Conservation (phyloP, 1,140 invertebrate species). For the Homarus americanus region DNA sequence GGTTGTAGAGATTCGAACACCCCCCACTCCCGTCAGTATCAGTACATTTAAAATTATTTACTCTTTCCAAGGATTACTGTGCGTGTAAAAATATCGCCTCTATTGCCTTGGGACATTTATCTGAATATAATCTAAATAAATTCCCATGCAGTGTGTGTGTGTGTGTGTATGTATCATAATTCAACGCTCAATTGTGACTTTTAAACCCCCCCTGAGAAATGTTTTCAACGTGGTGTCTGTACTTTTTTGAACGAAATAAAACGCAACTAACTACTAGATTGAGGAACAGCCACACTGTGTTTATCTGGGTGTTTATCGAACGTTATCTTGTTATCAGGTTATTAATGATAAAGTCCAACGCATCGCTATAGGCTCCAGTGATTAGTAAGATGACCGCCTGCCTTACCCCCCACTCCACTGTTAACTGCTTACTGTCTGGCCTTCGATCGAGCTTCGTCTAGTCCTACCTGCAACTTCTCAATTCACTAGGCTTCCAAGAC, state of each 20-base stretch:
- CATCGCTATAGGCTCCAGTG: constrained; percentile 42
- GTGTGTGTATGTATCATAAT: too few species aligned
- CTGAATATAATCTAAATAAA: not conserved
- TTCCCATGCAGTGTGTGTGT: not conserved
- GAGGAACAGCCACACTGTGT: not conserved
- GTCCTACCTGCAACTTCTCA: not conserved
- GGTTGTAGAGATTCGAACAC: too few species aligned
- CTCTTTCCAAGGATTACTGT: not conserved
- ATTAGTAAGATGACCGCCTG: constrained; percentile 33
- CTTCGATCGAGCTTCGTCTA: not conserved
- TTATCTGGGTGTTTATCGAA: constrained; percentile 33
- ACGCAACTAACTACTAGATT: not conserved
- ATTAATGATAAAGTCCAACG: constrained; percentile 37
- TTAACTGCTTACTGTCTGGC: too few species aligned
- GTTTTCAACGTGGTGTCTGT: not conserved
- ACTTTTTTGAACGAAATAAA: not conserved
- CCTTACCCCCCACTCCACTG: not conserved
- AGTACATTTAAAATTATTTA: not conserved
- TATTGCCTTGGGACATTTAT: constrained; percentile 18
- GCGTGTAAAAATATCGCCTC: not conserved
- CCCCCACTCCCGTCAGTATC: too few species aligned
- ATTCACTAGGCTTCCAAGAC: not conserved
- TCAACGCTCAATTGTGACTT: not conserved
- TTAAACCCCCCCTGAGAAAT: too few species aligned
- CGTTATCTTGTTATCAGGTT: constrained; percentile 40